These are phyloP conservation scores for Cyrtorhinus lividipennis DNA, from an alignment of 1,140 invertebrate species.

Conservation along the genomic window DNA sequence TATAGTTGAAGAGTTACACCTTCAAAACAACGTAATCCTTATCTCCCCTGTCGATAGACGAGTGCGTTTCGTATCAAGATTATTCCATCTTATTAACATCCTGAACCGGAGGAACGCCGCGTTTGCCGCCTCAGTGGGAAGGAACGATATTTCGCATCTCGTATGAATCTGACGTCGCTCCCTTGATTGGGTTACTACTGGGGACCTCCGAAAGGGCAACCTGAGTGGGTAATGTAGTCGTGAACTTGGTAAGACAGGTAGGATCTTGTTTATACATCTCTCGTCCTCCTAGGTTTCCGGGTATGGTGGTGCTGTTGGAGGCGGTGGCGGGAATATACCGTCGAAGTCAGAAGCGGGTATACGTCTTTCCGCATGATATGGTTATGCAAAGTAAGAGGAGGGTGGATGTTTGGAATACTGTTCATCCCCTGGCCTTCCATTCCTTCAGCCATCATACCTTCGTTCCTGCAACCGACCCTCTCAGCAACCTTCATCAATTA, in stretches of 20 bases:
- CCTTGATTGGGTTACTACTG: not conserved
- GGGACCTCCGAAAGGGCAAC: not conserved
- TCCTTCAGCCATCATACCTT: not conserved
- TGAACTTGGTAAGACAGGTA: constrained; percentile 11
- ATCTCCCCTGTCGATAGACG: no score
- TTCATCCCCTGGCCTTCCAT: not conserved
- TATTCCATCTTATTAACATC: no score
- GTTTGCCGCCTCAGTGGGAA: no score
- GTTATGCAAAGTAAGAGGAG: constrained; percentile 11
- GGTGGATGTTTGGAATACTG: constrained; percentile 10
- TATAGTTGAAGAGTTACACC: no score
- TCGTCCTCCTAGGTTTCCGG: constrained; percentile 1
- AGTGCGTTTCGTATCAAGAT: no score
- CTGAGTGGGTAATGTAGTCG: not conserved
- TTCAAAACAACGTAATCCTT: no score
- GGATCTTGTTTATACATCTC: constrained; percentile 12
- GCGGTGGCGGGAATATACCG: not conserved
- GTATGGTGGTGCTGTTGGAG: not conserved
- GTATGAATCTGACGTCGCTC: not conserved
- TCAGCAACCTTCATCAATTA: no score
- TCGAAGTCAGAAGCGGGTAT: not conserved
- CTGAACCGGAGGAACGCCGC: no score
- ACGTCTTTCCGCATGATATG: constrained; percentile 1
- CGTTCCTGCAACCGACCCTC: not conserved
- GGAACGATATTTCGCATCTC: no score